Base-by-base conservation (phyloP, 30 jellyfish, hydroid and myxozoan species). In the Turritopsis rubra region DNA sequence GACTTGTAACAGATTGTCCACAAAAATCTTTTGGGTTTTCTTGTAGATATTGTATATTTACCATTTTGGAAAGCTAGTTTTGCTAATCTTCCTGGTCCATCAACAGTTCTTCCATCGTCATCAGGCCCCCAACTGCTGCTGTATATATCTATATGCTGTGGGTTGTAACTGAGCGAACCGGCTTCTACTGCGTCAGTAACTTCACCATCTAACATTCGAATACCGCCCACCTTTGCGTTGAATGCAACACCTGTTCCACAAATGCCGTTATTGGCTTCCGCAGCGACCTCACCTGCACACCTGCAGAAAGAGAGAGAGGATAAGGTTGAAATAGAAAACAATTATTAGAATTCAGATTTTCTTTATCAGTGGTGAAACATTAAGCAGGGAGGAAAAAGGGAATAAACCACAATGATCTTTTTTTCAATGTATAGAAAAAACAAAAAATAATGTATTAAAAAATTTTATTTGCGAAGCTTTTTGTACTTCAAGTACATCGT, bases 41-140 rank as follows among this genome's bases (percentile, higher is more conserved):
- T n/a, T n/a, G n/a, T n/a, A n/a, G n/a, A n/a, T n/a, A n/a, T n/a
- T n/a, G n/a, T n/a, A n/a, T 26, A 81, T 88, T 52, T 54, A 91
- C 97, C 97, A 1, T 81, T 87, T 8, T 52, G 65, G 72, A 91
- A 87, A 7, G 97, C 96, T 71, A 66, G 29, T 30, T 79, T 84
- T 7, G 97, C 96, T 84, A 86, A 21, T 60, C 66, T 25, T 26
- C 97, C 97, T 29, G 97, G 97, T 27, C 97, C 97, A 66, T 91
- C 97, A 8, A 91, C 97, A 8, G 97, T 91, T 28, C 81, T 86
- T 24, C 97, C 97, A 68, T 91, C 97, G 73, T 91, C 97, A 87
- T 91, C 97, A 65, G 97, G 97, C n/a, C 97, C 97, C 97, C 97
- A 91, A 52, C 96, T 86, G 52, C 97, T 91, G 78, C 97, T 91